These are phyloP conservation scores for Heloderma charlesbogerti DNA, from an alignment of 2,113 vertebrate genomes.

Conservation along the genomic window DNA sequence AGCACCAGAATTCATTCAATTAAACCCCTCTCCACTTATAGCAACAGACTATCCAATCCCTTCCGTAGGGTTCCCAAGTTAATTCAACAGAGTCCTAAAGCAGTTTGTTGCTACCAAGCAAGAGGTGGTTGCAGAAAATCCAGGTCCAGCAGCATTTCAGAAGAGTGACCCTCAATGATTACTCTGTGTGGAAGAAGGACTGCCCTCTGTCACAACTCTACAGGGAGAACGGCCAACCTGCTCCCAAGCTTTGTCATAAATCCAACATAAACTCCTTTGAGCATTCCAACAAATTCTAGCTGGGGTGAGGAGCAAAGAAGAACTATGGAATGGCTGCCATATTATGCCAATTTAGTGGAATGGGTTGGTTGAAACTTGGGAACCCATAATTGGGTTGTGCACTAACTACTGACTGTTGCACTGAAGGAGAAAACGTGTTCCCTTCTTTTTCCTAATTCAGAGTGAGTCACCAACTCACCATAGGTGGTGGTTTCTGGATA, in stretches of 20 bases:
- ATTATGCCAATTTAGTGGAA: background rate
- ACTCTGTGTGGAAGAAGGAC: background rate
- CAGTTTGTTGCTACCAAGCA: background rate
- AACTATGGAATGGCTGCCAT: background rate
- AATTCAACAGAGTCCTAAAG: background rate
- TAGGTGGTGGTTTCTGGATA: conserved; percentile 73
- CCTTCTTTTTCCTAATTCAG: background rate
- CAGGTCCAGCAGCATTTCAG: background rate
- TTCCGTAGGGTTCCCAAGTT: background rate
- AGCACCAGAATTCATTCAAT: background rate
- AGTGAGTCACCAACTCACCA: conserved; percentile 71
- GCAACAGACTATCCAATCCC: background rate
- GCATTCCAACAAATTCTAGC: background rate
- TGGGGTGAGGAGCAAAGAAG: background rate
- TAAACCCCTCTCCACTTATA: conserved; percentile 6
- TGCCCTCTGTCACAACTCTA: background rate
- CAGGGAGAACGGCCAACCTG: background rate
- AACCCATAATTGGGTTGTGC: background rate
- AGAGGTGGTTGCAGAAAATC: background rate
- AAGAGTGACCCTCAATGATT: background rate
- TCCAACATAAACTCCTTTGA: background rate
- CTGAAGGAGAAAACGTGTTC: background rate
- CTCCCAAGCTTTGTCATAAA: background rate
- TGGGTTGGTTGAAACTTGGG: background rate
- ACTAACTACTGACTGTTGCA: background rate